Evolutionary conservation across 1,140 invertebrate genomes (phyloP), one percentile per base, ranked within the genome.

Genomic region (Ceratosolen solmsi): DNA sequence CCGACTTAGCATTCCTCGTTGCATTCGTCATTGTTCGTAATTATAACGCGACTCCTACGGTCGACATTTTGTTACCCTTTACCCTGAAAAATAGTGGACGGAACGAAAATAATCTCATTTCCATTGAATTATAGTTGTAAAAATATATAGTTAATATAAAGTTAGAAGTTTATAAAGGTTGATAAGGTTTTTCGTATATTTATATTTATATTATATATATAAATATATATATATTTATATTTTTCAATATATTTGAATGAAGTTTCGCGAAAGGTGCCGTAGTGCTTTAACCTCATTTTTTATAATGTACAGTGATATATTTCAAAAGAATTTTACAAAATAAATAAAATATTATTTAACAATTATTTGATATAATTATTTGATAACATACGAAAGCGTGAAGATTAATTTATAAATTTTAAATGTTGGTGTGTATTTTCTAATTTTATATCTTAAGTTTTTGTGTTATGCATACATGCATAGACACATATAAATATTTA

Each of bases 61-160:
- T 20, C 20, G 72, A 27, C 72, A 71, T 71, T 71, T 71, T 49
- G 70, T 71, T 71, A 38, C 17, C 49, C 70, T 49, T 27, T 71
- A 4, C 41, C 25, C 8, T 33, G n/a, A 1, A 7, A 46, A 71
- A 71, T 71, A 41, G 41, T 17, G 70, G n/a, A 49, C 41, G 9
- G 15, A 15, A 4, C 22, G n/a, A 65, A 27, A 36, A 3, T 63
- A 63, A 63, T 33, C 30, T 7, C 13, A 2, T 0, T 63, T 0
- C 60, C 9, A 15, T 38, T 20, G 63, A 20, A 68, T 68, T 68
- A 68, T 68, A 68, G 5, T 68, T 68, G 38, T 11, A 33, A 17
- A 38, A 68, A 68, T 36, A 38, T 68, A 5, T 68, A n/a, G 33
- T 68, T n/a, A 1, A n/a, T 17, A 36, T 38, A 38, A 68, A 33